A percentile compares a stretch with the other conserved stretches of the same genome.
phyloP scores from a whole-genome alignment of 1,140 invertebrate genomes.

The Hycleus phaleratus region DNA sequence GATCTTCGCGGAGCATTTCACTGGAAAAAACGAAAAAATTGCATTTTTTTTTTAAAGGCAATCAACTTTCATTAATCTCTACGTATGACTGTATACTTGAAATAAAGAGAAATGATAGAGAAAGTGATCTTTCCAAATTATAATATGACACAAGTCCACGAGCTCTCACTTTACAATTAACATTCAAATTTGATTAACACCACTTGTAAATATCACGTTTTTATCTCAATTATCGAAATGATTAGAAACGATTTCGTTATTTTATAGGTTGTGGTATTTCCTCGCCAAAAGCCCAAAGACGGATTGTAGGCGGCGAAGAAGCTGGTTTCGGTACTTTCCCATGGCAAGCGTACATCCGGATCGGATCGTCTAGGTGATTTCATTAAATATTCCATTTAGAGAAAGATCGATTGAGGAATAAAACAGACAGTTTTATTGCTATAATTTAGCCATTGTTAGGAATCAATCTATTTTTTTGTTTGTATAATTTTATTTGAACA shows the following conservation, averaged over 20 bases:
- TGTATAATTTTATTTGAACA: too few relatives aligned
- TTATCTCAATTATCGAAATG: background rate
- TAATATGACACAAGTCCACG: background rate
- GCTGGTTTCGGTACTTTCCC: slow-evolving; percentile 91
- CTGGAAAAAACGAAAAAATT: too few relatives aligned
- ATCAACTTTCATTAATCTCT: background rate
- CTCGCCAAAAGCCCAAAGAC: slow-evolving; percentile 68
- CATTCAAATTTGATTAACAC: background rate
- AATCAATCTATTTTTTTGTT: too few relatives aligned
- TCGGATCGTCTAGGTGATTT: slow-evolving; percentile 64
- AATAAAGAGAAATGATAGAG: slow-evolving; percentile 1
- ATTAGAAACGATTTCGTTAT: slow-evolving; percentile 2
- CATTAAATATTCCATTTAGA: background rate
- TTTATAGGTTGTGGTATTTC: slow-evolving; percentile 76
- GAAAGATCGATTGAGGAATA: too few relatives aligned
- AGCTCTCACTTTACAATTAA: background rate
- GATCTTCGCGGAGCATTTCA: too few relatives aligned
- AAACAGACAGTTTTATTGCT: too few relatives aligned
- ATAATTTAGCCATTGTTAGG: too few relatives aligned
- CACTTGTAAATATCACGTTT: background rate
- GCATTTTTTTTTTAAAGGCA: background rate
- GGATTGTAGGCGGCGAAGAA: slow-evolving; percentile 89
- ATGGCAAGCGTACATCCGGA: slow-evolving; percentile 93
- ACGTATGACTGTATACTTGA: background rate
- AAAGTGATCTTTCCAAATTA: slow-evolving; percentile 6